phyloP scores from a whole-genome alignment of 30 jellyfish, hydroid and myxozoan genomes.

The Aurelia sp. region DNA sequence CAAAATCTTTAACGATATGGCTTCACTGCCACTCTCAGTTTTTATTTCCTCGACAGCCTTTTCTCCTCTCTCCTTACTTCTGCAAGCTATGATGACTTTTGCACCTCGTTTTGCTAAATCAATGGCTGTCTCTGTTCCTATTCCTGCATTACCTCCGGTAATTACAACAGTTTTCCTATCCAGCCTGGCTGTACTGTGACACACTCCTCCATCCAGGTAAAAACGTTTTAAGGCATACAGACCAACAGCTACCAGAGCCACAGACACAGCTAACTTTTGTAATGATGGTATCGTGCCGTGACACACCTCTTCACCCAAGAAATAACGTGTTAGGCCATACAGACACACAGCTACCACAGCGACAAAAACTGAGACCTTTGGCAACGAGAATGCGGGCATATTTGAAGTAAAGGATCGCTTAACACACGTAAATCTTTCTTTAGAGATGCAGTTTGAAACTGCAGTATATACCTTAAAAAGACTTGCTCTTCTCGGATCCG shows the following conservation, averaged over 20 bases:
- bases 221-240: slow-evolving; percentile 24
- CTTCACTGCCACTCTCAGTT: slow-evolving; percentile 52
- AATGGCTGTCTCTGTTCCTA: slow-evolving; percentile 85
- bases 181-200: slow-evolving; percentile 72
- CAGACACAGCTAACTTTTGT: background rate
- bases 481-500: too few relatives aligned
- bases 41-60: slow-evolving; percentile 71
- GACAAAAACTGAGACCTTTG: background rate
- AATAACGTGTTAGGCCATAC: slow-evolving; percentile 21
- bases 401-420: background rate
- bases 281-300: slow-evolving; percentile 30
- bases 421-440: too few relatives aligned
- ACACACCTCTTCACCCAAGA: slow-evolving; percentile 66
- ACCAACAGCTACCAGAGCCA: slow-evolving; percentile 2
- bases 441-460: too few relatives aligned
- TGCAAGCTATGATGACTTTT: slow-evolving; percentile 78
- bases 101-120: slow-evolving; percentile 96
- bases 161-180: slow-evolving; percentile 87
- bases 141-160: slow-evolving; percentile 93
- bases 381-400: background rate
- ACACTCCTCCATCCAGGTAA: slow-evolving; percentile 55
- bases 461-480: too few relatives aligned
- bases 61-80: slow-evolving; percentile 68
- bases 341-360: slow-evolving; percentile 6
- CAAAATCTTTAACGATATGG: slow-evolving; percentile 41